These are phyloP conservation scores for Ophioninae sp. DNA, from an alignment of 2,888 invertebrate species.

Conservation along the genomic window DNA sequence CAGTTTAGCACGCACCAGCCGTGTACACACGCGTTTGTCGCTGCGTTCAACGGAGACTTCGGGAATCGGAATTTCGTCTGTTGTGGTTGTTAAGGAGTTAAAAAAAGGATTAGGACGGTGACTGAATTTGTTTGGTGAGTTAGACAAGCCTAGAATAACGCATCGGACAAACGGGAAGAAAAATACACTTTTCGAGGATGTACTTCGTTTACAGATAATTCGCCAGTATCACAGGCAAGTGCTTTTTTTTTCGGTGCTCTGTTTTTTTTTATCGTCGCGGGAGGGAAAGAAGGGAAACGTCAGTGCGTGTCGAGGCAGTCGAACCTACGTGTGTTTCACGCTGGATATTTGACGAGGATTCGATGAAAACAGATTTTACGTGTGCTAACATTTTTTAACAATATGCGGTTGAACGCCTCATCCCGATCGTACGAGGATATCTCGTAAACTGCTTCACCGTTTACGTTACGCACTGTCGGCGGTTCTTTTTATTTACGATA, in stretches of 20 bases:
- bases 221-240: neutral
- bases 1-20: slow-evolving; percentile 61
- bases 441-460: neutral
- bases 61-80: slow-evolving; percentile 19
- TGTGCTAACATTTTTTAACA: neutral
- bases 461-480: neutral
- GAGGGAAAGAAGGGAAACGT: slow-evolving; percentile 4
- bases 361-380: neutral
- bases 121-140: neutral
- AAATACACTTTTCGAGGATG: neutral
- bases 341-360: slow-evolving; percentile 18
- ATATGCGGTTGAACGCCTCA: slow-evolving; percentile 47
- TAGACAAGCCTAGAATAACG: neutral
- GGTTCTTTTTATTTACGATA: neutral
- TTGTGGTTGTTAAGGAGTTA: slow-evolving; percentile 9
- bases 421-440: slow-evolving; percentile 24
- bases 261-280: neutral
- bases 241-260: slow-evolving; percentile 12
- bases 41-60: slow-evolving; percentile 67
- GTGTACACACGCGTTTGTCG: slow-evolving; percentile 70
- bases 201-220: neutral
- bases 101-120: neutral
- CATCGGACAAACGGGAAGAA: neutral
- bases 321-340: neutral
- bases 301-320: slow-evolving; percentile 29